Percentiles rank a stretch among this genome's conserved stretches.
Conservation (phyloP, 2,113 vertebrate genomes). For the Dromaius novaehollandiae region DNA sequence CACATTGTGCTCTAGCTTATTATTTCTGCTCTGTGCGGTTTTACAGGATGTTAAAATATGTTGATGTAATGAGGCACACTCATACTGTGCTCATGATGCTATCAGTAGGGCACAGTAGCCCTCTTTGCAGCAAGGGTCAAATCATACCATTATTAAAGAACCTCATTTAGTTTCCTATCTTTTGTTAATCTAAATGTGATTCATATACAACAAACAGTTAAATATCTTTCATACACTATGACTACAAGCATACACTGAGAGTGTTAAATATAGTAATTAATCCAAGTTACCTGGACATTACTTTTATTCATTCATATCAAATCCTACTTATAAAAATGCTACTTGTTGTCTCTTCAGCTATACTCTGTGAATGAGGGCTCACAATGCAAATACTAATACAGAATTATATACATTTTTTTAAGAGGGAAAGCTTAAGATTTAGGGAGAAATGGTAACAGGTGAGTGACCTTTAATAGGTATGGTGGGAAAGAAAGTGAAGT, state of each 20-base stretch:
- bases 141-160: background rate
- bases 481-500: background rate
- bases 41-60: constrained; percentile 15
- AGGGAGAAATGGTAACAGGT: background rate
- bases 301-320: background rate
- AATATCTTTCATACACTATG: background rate
- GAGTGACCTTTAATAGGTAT: background rate
- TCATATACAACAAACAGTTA: background rate
- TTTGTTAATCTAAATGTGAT: constrained; percentile 8
- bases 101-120: background rate
- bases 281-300: background rate
- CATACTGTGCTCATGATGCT: constrained; percentile 20
- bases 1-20: background rate
- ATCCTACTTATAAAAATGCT: constrained; percentile 1
- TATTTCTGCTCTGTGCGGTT: constrained; percentile 36
- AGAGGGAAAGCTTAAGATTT: background rate
- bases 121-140: background rate
- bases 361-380: background rate
- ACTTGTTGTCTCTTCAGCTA: background rate
- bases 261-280: constrained; percentile 40
- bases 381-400: background rate
- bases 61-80: constrained; percentile 43
- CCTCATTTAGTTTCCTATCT: background rate
- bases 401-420: background rate
- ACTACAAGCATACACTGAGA: constrained; percentile 22